Conservation (phyloP, 2,888 invertebrate genomes). For the Eumerus sabulonum region DNA sequence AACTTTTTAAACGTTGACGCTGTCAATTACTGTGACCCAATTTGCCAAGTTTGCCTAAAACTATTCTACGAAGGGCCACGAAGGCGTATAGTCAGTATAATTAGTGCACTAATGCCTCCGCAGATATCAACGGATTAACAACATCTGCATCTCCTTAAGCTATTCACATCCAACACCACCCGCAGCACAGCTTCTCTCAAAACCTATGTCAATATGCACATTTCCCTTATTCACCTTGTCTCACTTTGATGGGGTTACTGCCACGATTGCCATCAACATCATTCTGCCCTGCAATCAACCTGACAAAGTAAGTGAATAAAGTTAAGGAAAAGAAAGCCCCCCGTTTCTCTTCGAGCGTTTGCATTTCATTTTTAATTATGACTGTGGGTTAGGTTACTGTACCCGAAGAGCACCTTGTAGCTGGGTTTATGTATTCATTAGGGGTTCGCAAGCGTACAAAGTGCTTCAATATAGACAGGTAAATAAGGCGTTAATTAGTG, state of each 20-base stretch:
- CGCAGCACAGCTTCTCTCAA: no score
- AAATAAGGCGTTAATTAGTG: slow-evolving; percentile 68
- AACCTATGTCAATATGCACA: slow-evolving; percentile 44
- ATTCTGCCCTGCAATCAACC: no score
- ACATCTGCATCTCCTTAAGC: no score
- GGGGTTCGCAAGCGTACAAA: slow-evolving; percentile 51
- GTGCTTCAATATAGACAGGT: slow-evolving; percentile 68
- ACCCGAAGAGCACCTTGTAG: slow-evolving; percentile 40
- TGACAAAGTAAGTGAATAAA: slow-evolving; percentile 57
- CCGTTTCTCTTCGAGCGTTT: not conserved
- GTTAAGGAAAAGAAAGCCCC: slow-evolving; percentile 21
- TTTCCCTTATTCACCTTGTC: slow-evolving; percentile 48
- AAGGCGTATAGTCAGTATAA: no score
- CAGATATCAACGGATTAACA: no score
- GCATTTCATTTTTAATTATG: slow-evolving; percentile 64
- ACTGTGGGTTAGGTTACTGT: slow-evolving; percentile 65
- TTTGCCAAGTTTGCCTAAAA: no score
- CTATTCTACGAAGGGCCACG: no score
- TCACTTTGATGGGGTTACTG: slow-evolving; percentile 8
- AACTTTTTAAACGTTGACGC: no score
- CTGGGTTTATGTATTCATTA: slow-evolving; percentile 65
- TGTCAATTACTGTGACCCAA: no score
- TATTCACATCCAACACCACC: no score
- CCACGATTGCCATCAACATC: not conserved
- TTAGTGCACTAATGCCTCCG: no score